Conservation (phyloP, 2,113 vertebrate species). For the Athene cunicularia region DNA sequence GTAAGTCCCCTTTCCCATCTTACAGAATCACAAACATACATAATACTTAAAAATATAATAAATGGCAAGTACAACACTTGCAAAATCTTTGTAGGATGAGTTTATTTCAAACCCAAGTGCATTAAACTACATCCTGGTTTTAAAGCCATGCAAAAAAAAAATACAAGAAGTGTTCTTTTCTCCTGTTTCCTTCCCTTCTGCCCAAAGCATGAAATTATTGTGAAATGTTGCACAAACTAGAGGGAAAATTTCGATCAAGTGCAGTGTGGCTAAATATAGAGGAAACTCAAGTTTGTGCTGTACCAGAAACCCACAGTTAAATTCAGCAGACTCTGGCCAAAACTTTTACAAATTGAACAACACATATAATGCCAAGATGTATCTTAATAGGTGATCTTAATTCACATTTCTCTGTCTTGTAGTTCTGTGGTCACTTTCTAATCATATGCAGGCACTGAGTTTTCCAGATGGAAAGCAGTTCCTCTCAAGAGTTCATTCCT, state of each 20-base stretch:
- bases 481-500: neutral
- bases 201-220: neutral
- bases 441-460: neutral
- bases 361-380: neutral
- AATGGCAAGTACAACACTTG: neutral
- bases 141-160: neutral
- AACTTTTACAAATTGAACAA: neutral
- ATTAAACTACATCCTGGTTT: neutral
- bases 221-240: slow-evolving; percentile 2
- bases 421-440: neutral
- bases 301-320: neutral
- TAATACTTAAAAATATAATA: neutral
- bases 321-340: neutral
- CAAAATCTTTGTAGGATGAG: neutral
- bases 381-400: neutral
- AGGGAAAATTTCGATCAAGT: neutral
- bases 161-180: neutral
- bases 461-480: neutral
- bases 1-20: neutral
- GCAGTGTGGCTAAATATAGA: neutral
- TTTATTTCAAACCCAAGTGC: neutral
- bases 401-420: neutral
- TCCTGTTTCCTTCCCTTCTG: neutral
- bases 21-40: neutral
- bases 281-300: neutral